These are phyloP conservation scores for Tetanocera ferruginea DNA, from an alignment of 2,888 invertebrate species.

Conservation along the genomic window DNA sequence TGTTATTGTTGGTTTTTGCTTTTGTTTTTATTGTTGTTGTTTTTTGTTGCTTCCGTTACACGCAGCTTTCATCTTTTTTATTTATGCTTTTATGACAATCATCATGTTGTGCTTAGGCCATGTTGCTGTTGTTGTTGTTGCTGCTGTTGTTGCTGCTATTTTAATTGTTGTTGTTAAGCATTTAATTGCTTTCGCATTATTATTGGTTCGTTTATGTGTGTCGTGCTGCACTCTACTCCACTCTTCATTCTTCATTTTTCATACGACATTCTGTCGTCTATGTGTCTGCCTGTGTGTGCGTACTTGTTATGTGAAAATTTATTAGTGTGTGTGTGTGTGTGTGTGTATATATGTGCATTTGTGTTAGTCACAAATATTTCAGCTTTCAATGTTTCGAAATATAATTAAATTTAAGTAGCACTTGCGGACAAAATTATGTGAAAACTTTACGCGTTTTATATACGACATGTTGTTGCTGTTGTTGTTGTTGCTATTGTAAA, in stretches of 20 bases:
- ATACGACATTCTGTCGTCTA: not conserved
- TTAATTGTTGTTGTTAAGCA: conserved; percentile 1
- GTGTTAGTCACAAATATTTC: not conserved
- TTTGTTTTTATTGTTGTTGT: conserved; percentile 30
- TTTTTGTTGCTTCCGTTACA: conserved; percentile 27
- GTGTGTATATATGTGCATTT: conserved; percentile 8
- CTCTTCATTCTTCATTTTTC: not conserved
- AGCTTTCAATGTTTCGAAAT: conserved; percentile 22
- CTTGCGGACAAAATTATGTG: conserved; percentile 22
- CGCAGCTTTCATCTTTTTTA: conserved; percentile 30
- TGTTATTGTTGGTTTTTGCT: conserved; percentile 34
- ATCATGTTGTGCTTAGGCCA: not conserved
- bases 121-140: conserved; percentile 30
- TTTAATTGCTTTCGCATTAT: conserved; percentile 3
- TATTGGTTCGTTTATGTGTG: conserved; percentile 4
- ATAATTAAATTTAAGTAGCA: conserved; percentile 22
- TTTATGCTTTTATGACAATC: conserved; percentile 6
- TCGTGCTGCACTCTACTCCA: not conserved
- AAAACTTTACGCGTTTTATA: conserved; percentile 6
- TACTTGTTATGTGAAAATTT: not conserved
- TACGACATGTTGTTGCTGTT: not conserved
- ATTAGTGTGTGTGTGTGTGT: conserved; percentile 1
- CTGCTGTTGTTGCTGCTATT: conserved; percentile 22
- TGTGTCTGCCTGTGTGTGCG: not conserved
- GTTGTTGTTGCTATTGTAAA: not conserved